Percentiles rank a stretch among this genome's conserved stretches.
phyloP scores from a whole-genome alignment of 2,888 invertebrate genomes.

The Idaea straminata region DNA sequence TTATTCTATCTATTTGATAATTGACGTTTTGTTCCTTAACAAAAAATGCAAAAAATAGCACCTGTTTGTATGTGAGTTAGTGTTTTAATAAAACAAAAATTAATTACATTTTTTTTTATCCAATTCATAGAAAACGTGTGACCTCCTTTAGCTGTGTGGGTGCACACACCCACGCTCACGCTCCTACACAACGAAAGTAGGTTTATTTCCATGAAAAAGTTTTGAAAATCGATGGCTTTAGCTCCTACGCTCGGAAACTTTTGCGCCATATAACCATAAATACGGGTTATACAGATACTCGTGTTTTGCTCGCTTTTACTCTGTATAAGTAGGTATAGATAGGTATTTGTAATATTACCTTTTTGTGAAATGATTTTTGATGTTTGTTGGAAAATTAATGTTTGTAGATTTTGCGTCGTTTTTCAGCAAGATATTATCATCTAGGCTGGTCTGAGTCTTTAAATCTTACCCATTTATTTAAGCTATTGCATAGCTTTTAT shows the following conservation, averaged over 20 bases:
- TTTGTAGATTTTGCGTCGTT: too few species aligned
- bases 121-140: slow-evolving; percentile 52
- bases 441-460: too few species aligned
- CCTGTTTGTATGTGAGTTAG: too few species aligned
- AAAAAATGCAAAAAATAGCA: too few species aligned
- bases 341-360: not conserved
- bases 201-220: slow-evolving; percentile 81
- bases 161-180: slow-evolving; percentile 50
- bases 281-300: slow-evolving; percentile 55
- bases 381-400: slow-evolving; percentile 2
- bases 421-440: too few species aligned
- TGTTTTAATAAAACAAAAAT: not conserved
- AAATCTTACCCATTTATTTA: too few species aligned
- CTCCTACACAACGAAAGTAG: slow-evolving; percentile 75
- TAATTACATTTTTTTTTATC: slow-evolving; percentile 15
- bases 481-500: too few species aligned
- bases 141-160: slow-evolving; percentile 61
- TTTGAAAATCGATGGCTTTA: slow-evolving; percentile 81
- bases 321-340: not conserved
- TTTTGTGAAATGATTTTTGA: not conserved
- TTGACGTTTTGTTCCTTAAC: too few species aligned
- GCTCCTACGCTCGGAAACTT: slow-evolving; percentile 78
- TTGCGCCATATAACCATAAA: slow-evolving; percentile 78
- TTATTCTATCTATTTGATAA: too few species aligned
- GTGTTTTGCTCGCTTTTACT: slow-evolving; percentile 66